Evolutionary conservation across 1,140 invertebrate genomes (phyloP).

Genomic region (Chrysomallon squamiferum): DNA sequence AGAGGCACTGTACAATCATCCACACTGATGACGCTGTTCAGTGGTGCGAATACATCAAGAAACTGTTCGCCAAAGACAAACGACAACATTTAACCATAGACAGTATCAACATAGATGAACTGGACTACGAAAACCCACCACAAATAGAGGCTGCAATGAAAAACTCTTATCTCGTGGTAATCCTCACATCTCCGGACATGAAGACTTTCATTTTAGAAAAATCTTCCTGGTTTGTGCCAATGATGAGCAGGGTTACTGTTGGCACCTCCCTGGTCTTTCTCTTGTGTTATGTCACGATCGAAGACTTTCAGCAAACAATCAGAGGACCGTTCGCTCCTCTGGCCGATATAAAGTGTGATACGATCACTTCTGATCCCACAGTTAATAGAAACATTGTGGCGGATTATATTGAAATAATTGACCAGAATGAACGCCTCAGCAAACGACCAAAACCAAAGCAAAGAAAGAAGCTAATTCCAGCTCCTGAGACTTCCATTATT

Average conservation of each 20-base stretch:
- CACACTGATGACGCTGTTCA: too few species aligned
- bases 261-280: not conserved
- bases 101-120: slow-evolving; percentile 4
- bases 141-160: not conserved
- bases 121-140: slow-evolving; percentile 17
- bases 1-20: too few species aligned
- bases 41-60: too few species aligned
- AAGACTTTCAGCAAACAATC: not conserved
- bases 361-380: not conserved
- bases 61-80: too few species aligned
- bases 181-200: slow-evolving; percentile 6
- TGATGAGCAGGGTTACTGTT: not conserved
- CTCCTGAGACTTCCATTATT: too few species aligned
- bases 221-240: not conserved
- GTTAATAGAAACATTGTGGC: slow-evolving; percentile 2
- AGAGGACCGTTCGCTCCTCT: too few species aligned
- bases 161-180: slow-evolving; percentile 3
- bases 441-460: too few species aligned
- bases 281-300: not conserved
- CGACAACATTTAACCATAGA: too few species aligned
- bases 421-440: not conserved
- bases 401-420: not conserved
- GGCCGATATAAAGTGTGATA: not conserved
- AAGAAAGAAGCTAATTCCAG: too few species aligned
- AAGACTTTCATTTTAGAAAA: slow-evolving; percentile 4